A percentile compares a stretch with the other conserved stretches of the same genome.
phyloP scores from a whole-genome alignment of 2,888 invertebrate genomes.

The Drosophila kanekoi region DNA sequence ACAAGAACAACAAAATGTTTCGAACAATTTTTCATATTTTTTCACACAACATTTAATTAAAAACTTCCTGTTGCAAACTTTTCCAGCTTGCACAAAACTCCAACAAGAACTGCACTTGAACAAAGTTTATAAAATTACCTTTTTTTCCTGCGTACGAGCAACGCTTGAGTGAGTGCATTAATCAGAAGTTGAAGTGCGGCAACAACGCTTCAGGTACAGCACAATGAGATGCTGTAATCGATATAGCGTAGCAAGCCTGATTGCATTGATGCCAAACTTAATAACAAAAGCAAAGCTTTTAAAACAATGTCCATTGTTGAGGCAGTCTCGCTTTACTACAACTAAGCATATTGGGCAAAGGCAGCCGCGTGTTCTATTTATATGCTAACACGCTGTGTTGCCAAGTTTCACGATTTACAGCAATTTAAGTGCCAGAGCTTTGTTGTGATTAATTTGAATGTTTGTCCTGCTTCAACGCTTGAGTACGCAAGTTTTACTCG shows the following conservation, averaged over 20 bases:
- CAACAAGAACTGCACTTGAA: slow-evolving; percentile 67
- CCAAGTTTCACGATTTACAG: slow-evolving; percentile 2
- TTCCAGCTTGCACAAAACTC: slow-evolving; percentile 12
- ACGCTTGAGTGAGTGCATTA: slow-evolving; percentile 62
- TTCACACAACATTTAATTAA: slow-evolving; percentile 65
- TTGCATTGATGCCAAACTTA: slow-evolving; percentile 33
- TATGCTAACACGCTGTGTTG: not conserved
- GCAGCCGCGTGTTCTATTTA: slow-evolving; percentile 4
- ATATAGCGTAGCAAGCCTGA: slow-evolving; percentile 14
- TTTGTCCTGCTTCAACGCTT: too few relatives aligned
- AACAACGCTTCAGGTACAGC: slow-evolving; percentile 35
- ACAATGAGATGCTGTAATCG: slow-evolving; percentile 45
- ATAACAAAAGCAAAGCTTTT: slow-evolving; percentile 18
- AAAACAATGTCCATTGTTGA: slow-evolving; percentile 32
- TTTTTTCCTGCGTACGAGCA: slow-evolving; percentile 38
- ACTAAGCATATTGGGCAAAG: not conserved
- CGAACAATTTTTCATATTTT: slow-evolving; percentile 28
- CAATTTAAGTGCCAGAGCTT: too few relatives aligned
- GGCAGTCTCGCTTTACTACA: slow-evolving; percentile 19
- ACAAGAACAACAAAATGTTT: not conserved
- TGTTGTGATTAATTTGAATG: too few relatives aligned
- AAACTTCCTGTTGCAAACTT: slow-evolving; percentile 61
- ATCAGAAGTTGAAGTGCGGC: slow-evolving; percentile 56
- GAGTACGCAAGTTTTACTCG: too few relatives aligned
- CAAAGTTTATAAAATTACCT: slow-evolving; percentile 25